Conservation (phyloP, 2,888 invertebrate species). For the Escarpia spicata region DNA sequence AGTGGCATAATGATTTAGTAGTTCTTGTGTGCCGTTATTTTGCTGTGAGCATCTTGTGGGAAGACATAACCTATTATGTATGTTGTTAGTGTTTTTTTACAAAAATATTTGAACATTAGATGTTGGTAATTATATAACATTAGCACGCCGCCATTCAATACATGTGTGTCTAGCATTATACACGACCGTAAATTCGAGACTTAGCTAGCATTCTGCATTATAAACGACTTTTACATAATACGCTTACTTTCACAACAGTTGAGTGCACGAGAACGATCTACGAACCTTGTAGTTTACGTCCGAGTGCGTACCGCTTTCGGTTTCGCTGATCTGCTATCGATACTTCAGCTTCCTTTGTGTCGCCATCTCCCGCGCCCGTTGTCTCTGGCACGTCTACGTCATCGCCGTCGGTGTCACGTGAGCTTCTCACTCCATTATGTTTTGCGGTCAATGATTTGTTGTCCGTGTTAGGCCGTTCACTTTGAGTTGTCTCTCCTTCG, state of each 20-base stretch:
- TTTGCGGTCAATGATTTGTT: not conserved
- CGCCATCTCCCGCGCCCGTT: not conserved
- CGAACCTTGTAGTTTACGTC: constrained; percentile 6
- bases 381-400: not conserved
- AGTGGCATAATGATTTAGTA: too few species aligned
- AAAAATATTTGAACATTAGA: too few species aligned
- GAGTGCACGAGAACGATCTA: not conserved
- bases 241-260: not conserved
- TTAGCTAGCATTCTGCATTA: too few species aligned
- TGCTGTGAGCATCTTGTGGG: too few species aligned
- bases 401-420: not conserved
- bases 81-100: too few species aligned
- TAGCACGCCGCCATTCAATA: too few species aligned
- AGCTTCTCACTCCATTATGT: not conserved
- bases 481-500: not conserved
- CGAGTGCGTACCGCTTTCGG: not conserved
- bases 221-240: not conserved
- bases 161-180: too few species aligned
- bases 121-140: too few species aligned
- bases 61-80: too few species aligned
- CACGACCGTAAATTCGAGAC: too few species aligned
- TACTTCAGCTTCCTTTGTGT: not conserved
- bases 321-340: not conserved
- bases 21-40: too few species aligned
- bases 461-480: not conserved